phyloP scores from a whole-genome alignment of 2,113 vertebrate species.

The Indri indri region DNA sequence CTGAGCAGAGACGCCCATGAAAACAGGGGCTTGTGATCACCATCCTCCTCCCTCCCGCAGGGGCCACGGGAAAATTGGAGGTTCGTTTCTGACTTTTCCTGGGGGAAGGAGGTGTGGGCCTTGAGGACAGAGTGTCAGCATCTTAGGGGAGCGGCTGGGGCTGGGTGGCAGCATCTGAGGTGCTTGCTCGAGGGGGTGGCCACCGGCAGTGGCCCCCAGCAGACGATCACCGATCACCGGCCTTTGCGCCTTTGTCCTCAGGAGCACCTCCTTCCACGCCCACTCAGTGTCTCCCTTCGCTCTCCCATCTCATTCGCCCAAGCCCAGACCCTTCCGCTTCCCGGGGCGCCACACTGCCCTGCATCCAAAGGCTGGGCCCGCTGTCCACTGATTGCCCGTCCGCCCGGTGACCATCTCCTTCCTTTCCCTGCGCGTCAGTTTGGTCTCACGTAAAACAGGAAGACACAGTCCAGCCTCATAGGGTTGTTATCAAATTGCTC shows the following conservation, averaged over 20 bases:
- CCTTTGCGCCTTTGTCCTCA: not conserved
- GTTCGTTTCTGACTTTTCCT: not conserved
- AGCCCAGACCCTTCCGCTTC: not conserved
- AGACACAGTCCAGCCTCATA: not conserved
- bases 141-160: not conserved
- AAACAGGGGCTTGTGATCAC: not conserved
- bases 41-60: fast-evolving
- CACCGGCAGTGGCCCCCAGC: no score
- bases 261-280: not conserved
- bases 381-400: not conserved
- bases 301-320: not conserved
- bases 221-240: fast-evolving
- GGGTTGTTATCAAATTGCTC: not conserved
- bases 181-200: not conserved
- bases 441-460: not conserved
- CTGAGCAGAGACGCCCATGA: not conserved
- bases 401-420: not conserved
- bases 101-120: not conserved
- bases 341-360: not conserved
- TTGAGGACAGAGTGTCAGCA: not conserved
- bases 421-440: not conserved
- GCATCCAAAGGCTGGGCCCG: not conserved
- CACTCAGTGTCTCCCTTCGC: not conserved
- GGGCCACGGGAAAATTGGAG: not conserved
- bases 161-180: not conserved